These are phyloP conservation scores for Antrozous pallidus DNA, from an alignment of 2,797 vertebrate genomes.

Conservation along the genomic window DNA sequence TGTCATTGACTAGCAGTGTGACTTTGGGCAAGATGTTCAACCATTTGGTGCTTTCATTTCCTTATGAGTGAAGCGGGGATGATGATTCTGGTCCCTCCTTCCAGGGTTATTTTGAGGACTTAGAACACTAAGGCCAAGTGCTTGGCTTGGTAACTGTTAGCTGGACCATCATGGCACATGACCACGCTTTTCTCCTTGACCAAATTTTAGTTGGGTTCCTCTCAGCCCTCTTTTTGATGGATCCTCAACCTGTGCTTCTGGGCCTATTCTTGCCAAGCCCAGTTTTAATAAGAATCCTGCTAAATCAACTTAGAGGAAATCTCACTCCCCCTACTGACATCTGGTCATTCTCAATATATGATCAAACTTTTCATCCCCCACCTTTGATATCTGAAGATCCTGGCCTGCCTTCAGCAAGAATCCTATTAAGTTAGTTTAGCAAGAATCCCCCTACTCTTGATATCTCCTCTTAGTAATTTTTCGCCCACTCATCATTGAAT, in stretches of 20 bases:
- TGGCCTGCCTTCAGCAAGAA: neutral
- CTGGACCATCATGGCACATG: neutral
- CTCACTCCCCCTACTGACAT: neutral
- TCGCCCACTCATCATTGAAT: neutral
- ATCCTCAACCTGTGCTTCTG: neutral
- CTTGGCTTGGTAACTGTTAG: neutral
- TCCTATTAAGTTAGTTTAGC: neutral
- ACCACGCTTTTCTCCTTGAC: neutral
- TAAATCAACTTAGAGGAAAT: neutral
- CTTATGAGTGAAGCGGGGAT: neutral
- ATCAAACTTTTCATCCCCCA: neutral
- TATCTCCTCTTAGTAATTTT: neutral
- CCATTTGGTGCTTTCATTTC: neutral
- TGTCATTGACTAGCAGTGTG: neutral
- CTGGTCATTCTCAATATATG: neutral
- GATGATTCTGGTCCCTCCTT: neutral
- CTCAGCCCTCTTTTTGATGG: neutral
- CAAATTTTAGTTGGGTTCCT: neutral
- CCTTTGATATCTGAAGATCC: neutral
- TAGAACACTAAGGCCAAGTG: neutral
- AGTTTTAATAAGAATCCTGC: neutral
- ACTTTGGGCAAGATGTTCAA: neutral
- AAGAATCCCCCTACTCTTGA: neutral
- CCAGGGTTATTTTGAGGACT: neutral
- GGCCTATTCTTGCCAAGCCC: neutral